Conservation (phyloP, 53 echinoderm and acorn worm species). For the Patiria pectinifera region DNA sequence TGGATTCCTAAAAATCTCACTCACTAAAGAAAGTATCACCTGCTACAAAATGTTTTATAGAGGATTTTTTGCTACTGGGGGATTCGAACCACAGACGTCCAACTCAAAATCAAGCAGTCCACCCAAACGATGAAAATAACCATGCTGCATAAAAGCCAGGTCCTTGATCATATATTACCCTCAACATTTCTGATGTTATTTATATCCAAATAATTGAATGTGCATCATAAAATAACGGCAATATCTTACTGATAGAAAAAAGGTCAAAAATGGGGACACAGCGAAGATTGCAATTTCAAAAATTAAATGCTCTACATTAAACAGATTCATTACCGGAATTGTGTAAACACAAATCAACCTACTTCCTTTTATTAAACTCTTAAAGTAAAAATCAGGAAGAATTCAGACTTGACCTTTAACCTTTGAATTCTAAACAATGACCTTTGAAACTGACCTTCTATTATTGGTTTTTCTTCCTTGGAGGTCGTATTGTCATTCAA, state of each 20-base stretch:
- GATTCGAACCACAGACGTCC: background rate
- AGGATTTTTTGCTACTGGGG: background rate
- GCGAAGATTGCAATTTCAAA: too few species aligned
- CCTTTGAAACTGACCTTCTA: conserved; percentile 84
- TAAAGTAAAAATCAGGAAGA: background rate
- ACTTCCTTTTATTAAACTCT: background rate
- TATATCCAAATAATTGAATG: too few species aligned
- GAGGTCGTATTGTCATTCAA: conserved; percentile 94
- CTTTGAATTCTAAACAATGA: background rate
- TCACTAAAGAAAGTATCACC: background rate
- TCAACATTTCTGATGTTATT: too few species aligned
- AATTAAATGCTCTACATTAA: too few species aligned
- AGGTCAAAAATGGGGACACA: too few species aligned
- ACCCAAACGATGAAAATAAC: too few species aligned
- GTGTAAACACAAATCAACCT: background rate
- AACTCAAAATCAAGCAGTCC: too few species aligned
- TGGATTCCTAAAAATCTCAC: background rate
- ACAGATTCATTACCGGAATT: background rate
- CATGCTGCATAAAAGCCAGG: too few species aligned
- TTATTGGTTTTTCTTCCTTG: conserved; percentile 92
- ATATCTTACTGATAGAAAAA: too few species aligned
- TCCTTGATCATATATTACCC: too few species aligned
- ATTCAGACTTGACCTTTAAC: background rate
- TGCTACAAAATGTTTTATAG: background rate
- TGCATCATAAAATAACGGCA: too few species aligned